A percentile compares a stretch with the other conserved stretches of the same genome.
These are phyloP conservation scores for silkworm (Bombyx mori) DNA, from an alignment of 1,140 invertebrate species.

Conservation along the genomic window DNA sequence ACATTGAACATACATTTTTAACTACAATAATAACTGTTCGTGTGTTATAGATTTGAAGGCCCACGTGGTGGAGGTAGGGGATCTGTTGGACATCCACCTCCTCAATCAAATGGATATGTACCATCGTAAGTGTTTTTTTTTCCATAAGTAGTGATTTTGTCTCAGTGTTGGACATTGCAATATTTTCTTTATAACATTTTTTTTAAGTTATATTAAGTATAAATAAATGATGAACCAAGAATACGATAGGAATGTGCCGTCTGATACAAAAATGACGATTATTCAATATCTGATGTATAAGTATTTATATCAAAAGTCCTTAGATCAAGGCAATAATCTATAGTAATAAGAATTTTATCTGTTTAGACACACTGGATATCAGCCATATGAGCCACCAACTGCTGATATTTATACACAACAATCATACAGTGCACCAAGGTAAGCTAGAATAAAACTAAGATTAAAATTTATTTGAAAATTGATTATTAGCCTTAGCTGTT, in stretches of 20 bases:
- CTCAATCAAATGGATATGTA: constrained; percentile 51
- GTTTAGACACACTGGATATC: constrained; percentile 54
- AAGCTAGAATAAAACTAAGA: constrained; percentile 3
- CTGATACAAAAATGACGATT: constrained; percentile 66
- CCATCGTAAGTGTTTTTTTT: constrained; percentile 37
- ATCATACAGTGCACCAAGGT: constrained; percentile 46
- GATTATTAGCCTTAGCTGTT: background rate
- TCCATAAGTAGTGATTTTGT: background rate
- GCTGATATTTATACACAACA: constrained; percentile 46
- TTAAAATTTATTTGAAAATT: too few species aligned
- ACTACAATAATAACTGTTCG: too few species aligned
- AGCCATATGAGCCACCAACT: constrained; percentile 51
- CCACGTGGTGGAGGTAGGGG: constrained; percentile 37
- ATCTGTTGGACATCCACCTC: constrained; percentile 12
- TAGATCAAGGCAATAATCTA: background rate
- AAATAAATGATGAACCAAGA: constrained; percentile 52
- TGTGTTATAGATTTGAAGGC: constrained; percentile 43
- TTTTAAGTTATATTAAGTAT: too few species aligned
- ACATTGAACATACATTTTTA: too few species aligned
- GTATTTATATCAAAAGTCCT: background rate
- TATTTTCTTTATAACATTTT: background rate
- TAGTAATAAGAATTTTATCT: constrained; percentile 4
- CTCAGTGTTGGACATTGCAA: background rate
- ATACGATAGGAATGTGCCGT: constrained; percentile 69
- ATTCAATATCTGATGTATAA: constrained; percentile 13